Conservation (phyloP, 2,113 vertebrate genomes). For the Loxodonta africana region DNA sequence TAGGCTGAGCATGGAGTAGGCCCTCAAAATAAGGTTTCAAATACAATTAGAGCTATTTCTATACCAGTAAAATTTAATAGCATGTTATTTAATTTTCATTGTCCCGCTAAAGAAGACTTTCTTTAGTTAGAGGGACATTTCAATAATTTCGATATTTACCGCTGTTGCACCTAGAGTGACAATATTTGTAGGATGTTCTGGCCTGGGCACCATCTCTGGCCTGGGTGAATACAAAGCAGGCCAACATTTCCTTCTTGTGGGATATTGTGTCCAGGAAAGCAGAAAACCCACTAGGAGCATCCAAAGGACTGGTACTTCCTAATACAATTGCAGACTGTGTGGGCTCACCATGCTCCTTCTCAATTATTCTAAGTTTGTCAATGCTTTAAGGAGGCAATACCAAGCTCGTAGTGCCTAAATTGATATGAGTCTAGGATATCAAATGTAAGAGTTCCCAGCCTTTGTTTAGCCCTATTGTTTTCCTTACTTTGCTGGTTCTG, state of each 20-base stretch:
- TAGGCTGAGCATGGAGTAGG: neutral
- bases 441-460: neutral
- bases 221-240: neutral
- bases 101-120: neutral
- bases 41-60: conserved; percentile 7
- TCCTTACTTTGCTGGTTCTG: neutral
- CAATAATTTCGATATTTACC: conserved; percentile 16
- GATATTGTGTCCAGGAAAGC: neutral
- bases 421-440: neutral
- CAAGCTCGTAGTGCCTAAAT: neutral
- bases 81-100: conserved; percentile 16
- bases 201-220: neutral
- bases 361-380: conserved; percentile 21
- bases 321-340: neutral
- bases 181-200: neutral
- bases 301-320: neutral
- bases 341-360: neutral
- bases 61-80: conserved; percentile 5
- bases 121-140: conserved; percentile 35
- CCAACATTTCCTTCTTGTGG: neutral
- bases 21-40: conserved; percentile 56
- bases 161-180: conserved; percentile 16
- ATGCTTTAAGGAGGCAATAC: neutral
- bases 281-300: neutral
- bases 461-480: neutral